These are phyloP conservation scores for Bothrops jararaca DNA, from an alignment of 2,113 vertebrate species.

Conservation along the genomic window DNA sequence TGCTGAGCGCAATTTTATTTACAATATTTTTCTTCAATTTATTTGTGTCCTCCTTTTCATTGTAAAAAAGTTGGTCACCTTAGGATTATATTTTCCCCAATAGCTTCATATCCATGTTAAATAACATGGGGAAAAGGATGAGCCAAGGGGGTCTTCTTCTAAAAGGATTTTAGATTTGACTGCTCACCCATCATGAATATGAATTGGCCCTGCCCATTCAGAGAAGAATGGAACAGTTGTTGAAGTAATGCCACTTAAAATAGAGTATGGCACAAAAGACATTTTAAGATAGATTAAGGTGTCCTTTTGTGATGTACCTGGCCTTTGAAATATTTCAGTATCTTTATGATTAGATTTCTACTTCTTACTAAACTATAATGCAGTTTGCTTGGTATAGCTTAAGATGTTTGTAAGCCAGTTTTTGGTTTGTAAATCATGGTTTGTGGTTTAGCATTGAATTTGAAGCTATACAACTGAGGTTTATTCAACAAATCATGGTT, in stretches of 20 bases:
- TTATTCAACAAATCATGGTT: not conserved
- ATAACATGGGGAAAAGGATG: not conserved
- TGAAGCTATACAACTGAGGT: not conserved
- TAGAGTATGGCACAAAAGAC: not conserved
- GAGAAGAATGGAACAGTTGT: not conserved
- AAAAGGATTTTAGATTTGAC: not conserved
- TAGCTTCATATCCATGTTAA: not conserved
- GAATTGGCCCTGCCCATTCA: not conserved
- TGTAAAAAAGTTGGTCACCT: no score
- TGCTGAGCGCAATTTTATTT: no score
- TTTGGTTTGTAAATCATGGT: not conserved
- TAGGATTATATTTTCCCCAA: not conserved
- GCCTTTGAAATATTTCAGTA: not conserved
- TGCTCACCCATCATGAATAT: not conserved
- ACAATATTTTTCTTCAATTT: no score
- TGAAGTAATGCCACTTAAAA: not conserved
- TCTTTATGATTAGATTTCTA: not conserved
- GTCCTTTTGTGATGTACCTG: not conserved
- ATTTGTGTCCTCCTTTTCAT: no score
- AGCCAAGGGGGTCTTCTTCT: not conserved
- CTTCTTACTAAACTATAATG: not conserved
- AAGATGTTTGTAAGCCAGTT: not conserved
- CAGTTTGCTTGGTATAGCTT: not conserved
- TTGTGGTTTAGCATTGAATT: not conserved
- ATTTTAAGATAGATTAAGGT: not conserved